Evolutionary conservation across 2,888 invertebrate genomes (phyloP).

Genomic region (Willowsia nigromaculata): DNA sequence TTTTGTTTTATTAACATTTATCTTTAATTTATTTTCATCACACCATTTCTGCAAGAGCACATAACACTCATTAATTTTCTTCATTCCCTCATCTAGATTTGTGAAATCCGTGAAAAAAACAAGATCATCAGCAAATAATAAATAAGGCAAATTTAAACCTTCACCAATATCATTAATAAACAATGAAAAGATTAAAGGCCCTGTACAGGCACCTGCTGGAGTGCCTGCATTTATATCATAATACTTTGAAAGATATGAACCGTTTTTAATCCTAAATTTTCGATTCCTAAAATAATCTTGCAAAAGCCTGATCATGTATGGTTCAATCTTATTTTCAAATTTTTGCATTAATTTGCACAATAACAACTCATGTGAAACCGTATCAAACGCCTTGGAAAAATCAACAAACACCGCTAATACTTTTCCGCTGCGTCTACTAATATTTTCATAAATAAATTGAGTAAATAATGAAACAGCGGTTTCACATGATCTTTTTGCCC

Average conservation of each 20-base stretch:
- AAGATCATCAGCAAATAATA: slow-evolving; percentile 49
- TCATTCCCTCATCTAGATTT: neutral
- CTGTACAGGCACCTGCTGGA: slow-evolving; percentile 28
- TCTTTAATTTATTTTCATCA: neutral
- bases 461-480: slow-evolving; percentile 13
- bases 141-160: neutral
- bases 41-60: neutral
- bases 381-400: slow-evolving; percentile 14
- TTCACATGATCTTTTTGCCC: neutral
- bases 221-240: neutral
- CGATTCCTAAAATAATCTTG: neutral
- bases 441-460: neutral
- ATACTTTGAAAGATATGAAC: neutral
- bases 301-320: slow-evolving; percentile 9
- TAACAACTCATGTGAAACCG: neutral
- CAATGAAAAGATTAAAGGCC: slow-evolving; percentile 19
- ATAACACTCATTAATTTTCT: neutral
- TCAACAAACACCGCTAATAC: slow-evolving; percentile 12
- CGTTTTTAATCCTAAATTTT: neutral
- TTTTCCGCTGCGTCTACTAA: slow-evolving; percentile 1
- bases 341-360: neutral
- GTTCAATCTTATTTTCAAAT: neutral
- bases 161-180: slow-evolving; percentile 44
- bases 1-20: slow-evolving; percentile 24
- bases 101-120: neutral